Conservation (phyloP, 2,888 invertebrate species). For the Volucella bombylans region DNA sequence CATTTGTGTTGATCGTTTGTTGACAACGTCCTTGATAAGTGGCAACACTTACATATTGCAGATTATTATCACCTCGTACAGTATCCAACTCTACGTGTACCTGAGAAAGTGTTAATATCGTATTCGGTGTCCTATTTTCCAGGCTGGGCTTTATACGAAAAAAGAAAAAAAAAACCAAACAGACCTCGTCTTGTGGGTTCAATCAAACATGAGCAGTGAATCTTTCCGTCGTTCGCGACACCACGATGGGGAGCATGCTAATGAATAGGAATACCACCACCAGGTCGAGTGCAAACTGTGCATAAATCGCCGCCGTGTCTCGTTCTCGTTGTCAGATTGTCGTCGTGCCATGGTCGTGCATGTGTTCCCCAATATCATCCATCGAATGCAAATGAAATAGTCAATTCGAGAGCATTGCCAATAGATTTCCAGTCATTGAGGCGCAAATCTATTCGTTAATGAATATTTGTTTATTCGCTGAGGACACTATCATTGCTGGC, state of each 20-base stretch:
- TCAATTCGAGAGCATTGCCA: slow-evolving; percentile 24
- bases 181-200: too few species aligned
- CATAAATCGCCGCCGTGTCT: slow-evolving; percentile 35
- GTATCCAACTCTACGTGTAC: too few species aligned
- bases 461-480: slow-evolving; percentile 49
- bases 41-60: background rate
- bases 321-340: slow-evolving; percentile 34
- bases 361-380: slow-evolving; percentile 42
- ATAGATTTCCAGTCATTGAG: slow-evolving; percentile 5
- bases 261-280: slow-evolving; percentile 36
- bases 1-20: too few species aligned
- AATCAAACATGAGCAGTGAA: slow-evolving; percentile 30
- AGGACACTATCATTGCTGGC: slow-evolving; percentile 17
- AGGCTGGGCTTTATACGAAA: slow-evolving; percentile 1
- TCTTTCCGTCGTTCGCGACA: slow-evolving; percentile 26
- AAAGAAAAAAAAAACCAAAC: too few species aligned
- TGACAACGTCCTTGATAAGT: too few species aligned
- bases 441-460: slow-evolving; percentile 57
- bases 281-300: slow-evolving; percentile 15
- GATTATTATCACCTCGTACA: too few species aligned
- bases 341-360: slow-evolving; percentile 45
- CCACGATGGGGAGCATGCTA: slow-evolving; percentile 53
- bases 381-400: slow-evolving; percentile 69
- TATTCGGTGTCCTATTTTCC: slow-evolving; percentile 40
- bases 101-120: slow-evolving; percentile 38